These are phyloP conservation scores for Macaria liturata DNA, from an alignment of 2,888 invertebrate genomes.

Conservation along the genomic window DNA sequence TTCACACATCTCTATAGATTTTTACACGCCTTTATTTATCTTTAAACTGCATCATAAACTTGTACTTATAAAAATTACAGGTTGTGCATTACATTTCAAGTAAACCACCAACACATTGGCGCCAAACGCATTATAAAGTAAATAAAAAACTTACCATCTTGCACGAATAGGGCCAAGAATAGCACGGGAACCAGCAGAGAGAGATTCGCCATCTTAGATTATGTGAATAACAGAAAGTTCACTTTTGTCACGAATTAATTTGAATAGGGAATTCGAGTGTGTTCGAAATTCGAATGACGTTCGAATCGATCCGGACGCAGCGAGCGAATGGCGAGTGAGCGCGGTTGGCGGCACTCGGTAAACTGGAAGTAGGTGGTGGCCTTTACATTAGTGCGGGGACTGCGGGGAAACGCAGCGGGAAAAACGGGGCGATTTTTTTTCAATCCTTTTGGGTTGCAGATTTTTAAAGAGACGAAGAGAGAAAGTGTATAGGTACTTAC, in stretches of 20 bases:
- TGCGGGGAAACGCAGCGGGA: no score
- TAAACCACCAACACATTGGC: no score
- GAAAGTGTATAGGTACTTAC: no score
- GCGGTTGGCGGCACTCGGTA: conserved; percentile 11
- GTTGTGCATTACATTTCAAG: background rate
- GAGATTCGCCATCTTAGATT: conserved; percentile 63
- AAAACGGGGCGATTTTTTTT: no score
- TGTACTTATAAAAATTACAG: background rate
- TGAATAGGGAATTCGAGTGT: conserved; percentile 30
- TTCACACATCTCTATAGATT: no score
- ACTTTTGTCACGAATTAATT: conserved; percentile 43
- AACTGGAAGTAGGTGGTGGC: conserved; percentile 9
- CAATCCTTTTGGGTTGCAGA: no score
- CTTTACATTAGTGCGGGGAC: conserved; percentile 24
- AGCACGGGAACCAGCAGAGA: conserved; percentile 66
- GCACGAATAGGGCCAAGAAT: conserved; percentile 65
- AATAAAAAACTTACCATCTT: conserved; percentile 59
- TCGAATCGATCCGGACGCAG: conserved; percentile 48
- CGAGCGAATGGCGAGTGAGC: conserved; percentile 59
- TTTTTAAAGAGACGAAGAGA: no score
- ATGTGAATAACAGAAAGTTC: conserved; percentile 41
- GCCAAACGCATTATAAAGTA: background rate
- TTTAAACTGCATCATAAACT: background rate
- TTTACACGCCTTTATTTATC: no score
- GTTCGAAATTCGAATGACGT: conserved; percentile 35